A percentile compares a stretch with the other conserved stretches of the same genome.
Evolutionary conservation across 2,113 vertebrate genomes (phyloP).

Genomic region (Aviceda subcristata): DNA sequence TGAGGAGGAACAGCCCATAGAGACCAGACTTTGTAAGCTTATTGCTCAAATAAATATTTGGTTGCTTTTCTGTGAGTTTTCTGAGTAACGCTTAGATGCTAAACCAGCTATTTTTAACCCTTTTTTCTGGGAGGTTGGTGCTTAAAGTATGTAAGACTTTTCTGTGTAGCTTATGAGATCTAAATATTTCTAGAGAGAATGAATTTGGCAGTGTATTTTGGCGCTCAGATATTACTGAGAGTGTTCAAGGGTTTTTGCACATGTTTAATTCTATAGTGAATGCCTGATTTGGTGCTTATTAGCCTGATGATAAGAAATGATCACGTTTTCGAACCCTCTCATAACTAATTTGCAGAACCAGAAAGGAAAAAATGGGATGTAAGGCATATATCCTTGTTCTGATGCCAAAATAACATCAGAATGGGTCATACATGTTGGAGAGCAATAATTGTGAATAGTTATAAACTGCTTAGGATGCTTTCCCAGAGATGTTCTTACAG

Average conservation of each 20-base stretch:
- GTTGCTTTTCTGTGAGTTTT: not conserved
- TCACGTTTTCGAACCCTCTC: not conserved
- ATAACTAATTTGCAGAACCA: not conserved
- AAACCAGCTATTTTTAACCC: not conserved
- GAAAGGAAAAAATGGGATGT: not conserved
- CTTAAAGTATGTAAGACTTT: not conserved
- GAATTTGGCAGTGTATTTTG: not conserved
- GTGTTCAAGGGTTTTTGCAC: not conserved
- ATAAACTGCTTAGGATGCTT: not conserved
- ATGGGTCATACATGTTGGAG: not conserved
- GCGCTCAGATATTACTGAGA: not conserved
- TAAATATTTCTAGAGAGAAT: not conserved
- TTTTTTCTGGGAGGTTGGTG: not conserved
- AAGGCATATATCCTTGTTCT: not conserved
- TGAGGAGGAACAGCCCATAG: not conserved
- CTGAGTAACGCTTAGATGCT: not conserved
- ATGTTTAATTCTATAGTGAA: not conserved
- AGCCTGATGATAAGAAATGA: not conserved
- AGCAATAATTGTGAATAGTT: not conserved
- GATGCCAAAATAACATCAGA: not conserved
- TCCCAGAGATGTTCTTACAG: not conserved
- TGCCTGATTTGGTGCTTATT: slow-evolving; percentile 16
- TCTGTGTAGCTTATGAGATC: not conserved
- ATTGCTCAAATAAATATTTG: not conserved
- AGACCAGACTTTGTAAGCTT: not conserved